Evolutionary conservation across 2,888 invertebrate species (phyloP).

Genomic region (Drosophila maculinotata): DNA sequence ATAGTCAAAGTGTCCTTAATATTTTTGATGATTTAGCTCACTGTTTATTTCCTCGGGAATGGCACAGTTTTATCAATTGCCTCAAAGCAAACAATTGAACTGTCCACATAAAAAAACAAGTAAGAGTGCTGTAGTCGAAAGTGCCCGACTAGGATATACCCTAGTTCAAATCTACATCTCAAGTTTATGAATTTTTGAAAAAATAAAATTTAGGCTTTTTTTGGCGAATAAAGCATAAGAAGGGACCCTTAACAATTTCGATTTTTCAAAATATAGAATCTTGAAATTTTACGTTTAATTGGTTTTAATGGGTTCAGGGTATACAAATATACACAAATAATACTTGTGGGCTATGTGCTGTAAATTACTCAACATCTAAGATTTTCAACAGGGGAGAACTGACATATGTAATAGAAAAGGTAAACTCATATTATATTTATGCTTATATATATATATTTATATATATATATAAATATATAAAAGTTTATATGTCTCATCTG

Average conservation of each 20-base stretch:
- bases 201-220: no score
- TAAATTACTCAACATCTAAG: constrained; percentile 54
- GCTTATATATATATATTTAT: constrained; percentile 18
- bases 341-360: constrained; percentile 59
- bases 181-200: no score
- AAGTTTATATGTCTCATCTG: constrained; percentile 41
- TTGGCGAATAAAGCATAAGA: no score
- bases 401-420: constrained; percentile 52
- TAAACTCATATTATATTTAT: constrained; percentile 70
- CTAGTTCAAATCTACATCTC: no score
- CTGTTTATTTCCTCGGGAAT: neutral
- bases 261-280: no score
- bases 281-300: no score
- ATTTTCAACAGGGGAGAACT: constrained; percentile 1
- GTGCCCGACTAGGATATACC: no score
- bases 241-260: no score
- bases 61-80: neutral
- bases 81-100: neutral
- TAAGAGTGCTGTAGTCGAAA: no score
- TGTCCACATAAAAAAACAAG: neutral
- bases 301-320: no score
- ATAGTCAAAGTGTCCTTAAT: no score
- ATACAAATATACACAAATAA: constrained; percentile 60
- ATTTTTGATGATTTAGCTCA: no score
- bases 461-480: neutral